Evolutionary conservation across 1,140 invertebrate species (phyloP), one percentile per base, ranked within the genome.

Genomic region (Magallana ariakensis): DNA sequence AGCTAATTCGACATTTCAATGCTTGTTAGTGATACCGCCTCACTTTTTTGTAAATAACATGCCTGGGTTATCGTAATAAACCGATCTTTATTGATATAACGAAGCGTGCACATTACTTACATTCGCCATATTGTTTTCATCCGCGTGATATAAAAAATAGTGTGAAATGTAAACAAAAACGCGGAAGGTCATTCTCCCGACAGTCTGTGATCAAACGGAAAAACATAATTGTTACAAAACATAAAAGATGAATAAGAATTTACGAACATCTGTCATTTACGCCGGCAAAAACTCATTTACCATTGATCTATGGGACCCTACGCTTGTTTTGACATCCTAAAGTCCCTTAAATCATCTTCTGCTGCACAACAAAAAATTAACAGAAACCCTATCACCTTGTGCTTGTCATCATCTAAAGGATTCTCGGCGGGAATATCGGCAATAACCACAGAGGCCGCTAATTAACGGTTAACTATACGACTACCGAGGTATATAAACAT

Each of bases 41-140:
- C 66, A 75, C 66, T 75, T 33, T 22, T 75, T 33, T 75, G 66
- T 75, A 75, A 75, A 75, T 75, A 75, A 75, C 66, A 75, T 75
- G 66, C 66, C 66, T 75, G 66, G 13, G 33, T 75, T 75, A 75
- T 75, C 66, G 8, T 75, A 75, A 75, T 75, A 75, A 75, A 75
- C 66, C 33, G 66, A 75, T 75, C 66, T 75, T 75, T 75, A 75
- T 75, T 75, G 66, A 75, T 75, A 75, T 75, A 75, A 75, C 22
- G 22, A 75, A 75, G 33, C 9, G 66, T 75, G 22, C 66, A 75
- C 66, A 75, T 33, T 10, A 19, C 33, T 26, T 33, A 19, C 19
- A 62, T 26, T 75, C 66, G 66, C 66, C 66, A 75, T 75, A 75
- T 75, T 75, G 66, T 75, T 75, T 75, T 75, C 22, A 75, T 75